Evolutionary conservation across 1,140 invertebrate genomes (phyloP).

Genomic region (Brachionus calyciflorus): DNA sequence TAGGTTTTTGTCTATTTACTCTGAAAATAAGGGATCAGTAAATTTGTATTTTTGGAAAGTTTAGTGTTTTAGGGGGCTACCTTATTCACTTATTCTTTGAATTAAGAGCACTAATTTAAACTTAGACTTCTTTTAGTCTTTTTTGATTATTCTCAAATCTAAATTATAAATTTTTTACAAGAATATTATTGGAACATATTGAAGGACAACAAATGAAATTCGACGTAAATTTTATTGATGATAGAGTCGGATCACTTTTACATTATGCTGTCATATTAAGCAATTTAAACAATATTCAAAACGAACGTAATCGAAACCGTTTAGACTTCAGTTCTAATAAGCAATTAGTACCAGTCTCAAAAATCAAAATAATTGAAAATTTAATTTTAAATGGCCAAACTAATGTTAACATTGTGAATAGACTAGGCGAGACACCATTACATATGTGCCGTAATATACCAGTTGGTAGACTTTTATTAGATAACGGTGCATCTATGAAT

Average conservation of each 20-base stretch:
- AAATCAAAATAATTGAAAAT: slow-evolving; percentile 43
- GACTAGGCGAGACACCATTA: slow-evolving; percentile 33
- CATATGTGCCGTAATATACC: slow-evolving; percentile 44
- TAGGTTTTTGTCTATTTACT: no score
- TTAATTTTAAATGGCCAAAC: neutral
- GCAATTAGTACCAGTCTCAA: slow-evolving; percentile 9
- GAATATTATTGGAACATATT: neutral
- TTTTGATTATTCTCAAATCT: no score
- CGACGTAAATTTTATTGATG: slow-evolving; percentile 32
- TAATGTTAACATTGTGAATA: slow-evolving; percentile 37
- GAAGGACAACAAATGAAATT: neutral
- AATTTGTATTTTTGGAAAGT: no score
- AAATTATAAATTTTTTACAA: neutral
- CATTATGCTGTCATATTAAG: slow-evolving; percentile 38
- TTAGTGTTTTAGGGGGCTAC: no score
- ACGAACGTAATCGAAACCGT: neutral
- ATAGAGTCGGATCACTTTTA: slow-evolving; percentile 28
- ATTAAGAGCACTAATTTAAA: neutral
- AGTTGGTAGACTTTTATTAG: slow-evolving; percentile 21
- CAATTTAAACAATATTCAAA: slow-evolving; percentile 16
- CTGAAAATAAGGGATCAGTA: no score
- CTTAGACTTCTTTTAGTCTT: neutral
- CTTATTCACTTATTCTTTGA: no score
- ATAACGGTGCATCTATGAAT: slow-evolving; percentile 29
- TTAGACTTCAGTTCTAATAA: neutral